These are phyloP conservation scores for Cnemophilus loriae DNA, from an alignment of 2,113 vertebrate genomes.

Conservation along the genomic window DNA sequence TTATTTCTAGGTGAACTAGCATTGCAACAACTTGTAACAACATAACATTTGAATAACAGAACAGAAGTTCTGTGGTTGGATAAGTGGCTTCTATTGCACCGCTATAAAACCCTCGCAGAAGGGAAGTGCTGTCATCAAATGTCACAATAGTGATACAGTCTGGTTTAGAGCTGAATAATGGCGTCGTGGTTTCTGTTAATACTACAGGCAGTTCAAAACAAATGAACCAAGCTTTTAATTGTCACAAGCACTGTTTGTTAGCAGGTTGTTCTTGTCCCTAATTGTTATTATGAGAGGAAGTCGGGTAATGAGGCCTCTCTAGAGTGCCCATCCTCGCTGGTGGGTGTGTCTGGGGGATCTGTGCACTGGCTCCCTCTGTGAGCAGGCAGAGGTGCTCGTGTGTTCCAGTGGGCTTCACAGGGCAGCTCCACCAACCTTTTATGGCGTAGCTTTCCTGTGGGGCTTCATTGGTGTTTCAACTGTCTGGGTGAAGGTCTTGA, in stretches of 20 bases:
- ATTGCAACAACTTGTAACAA: neutral
- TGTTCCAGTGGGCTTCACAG: neutral
- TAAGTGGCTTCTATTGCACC: neutral
- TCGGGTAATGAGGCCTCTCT: neutral
- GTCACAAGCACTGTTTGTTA: neutral
- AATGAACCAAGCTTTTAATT: neutral
- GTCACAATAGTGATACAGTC: neutral
- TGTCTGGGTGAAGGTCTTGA: neutral
- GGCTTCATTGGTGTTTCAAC: neutral
- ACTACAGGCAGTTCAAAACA: neutral
- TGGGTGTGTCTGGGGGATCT: neutral
- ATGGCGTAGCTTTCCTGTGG: neutral
- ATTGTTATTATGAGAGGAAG: accelerated
- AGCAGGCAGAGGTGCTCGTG: neutral
- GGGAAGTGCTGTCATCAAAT: neutral
- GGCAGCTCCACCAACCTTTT: neutral
- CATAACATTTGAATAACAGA: neutral
- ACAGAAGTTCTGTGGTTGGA: neutral
- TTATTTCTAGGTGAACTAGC: neutral
- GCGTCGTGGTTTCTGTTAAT: neutral
- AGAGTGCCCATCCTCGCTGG: neutral
- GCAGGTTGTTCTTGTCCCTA: neutral
- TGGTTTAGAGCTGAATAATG: neutral
- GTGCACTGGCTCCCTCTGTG: neutral
- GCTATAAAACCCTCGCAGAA: neutral